phyloP scores from a whole-genome alignment of 2,888 invertebrate species.

The Pyrrhia umbra region DNA sequence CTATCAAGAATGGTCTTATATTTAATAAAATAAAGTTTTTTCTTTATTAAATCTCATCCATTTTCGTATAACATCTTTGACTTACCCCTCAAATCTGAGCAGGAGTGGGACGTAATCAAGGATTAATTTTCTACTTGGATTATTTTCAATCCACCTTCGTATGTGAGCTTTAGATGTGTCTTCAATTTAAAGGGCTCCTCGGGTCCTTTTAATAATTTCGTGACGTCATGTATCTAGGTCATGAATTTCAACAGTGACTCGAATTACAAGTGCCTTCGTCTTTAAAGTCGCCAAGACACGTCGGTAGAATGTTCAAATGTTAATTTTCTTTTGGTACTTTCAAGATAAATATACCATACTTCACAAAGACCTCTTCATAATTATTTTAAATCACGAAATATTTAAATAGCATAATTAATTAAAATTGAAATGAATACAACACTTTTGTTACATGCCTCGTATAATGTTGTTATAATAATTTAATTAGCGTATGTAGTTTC shows the following conservation, averaged over 20 bases:
- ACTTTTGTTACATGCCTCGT: slow-evolving; percentile 7
- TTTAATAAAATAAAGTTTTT: neutral
- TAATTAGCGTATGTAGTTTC: slow-evolving; percentile 37
- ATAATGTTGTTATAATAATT: slow-evolving; percentile 31
- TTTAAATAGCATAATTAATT: slow-evolving; percentile 19
- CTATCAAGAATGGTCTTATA: neutral
- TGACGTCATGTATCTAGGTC: slow-evolving; percentile 60
- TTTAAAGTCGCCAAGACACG: neutral
- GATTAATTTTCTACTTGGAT: slow-evolving; percentile 90
- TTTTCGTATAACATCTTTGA: slow-evolving; percentile 63
- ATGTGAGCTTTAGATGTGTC: slow-evolving; percentile 83
- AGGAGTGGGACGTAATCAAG: slow-evolving; percentile 85
- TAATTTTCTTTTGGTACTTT: slow-evolving; percentile 9
- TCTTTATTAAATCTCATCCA: slow-evolving; percentile 57
- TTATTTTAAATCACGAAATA: slow-evolving; percentile 12
- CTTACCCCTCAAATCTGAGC: slow-evolving; percentile 74
- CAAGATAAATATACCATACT: neutral
- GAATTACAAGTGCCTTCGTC: slow-evolving; percentile 15
- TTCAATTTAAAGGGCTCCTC: slow-evolving; percentile 82
- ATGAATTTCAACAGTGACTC: slow-evolving; percentile 48
- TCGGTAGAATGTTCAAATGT: neutral
- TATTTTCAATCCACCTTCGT: slow-evolving; percentile 88
- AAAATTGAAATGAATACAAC: slow-evolving; percentile 1
- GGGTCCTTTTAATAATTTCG: slow-evolving; percentile 74
- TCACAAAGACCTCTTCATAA: neutral